Evolutionary conservation across 2,113 vertebrate species (phyloP).

Genomic region (Lagenorhynchus albirostris): DNA sequence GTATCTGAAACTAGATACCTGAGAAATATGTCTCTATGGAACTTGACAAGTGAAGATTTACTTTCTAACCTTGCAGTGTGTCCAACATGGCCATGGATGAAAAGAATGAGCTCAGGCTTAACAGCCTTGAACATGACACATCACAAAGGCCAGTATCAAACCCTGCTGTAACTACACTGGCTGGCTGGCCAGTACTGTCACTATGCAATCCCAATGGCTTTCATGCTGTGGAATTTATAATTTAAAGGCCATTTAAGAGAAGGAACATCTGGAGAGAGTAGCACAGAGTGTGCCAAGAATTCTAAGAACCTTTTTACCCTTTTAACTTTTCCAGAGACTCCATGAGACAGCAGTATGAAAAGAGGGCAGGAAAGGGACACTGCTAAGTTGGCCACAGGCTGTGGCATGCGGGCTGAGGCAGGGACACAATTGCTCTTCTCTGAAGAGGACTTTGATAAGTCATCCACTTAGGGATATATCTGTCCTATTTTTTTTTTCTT

Average conservation of each 20-base stretch:
- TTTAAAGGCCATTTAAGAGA: background rate
- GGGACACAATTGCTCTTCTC: background rate
- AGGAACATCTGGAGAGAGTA: background rate
- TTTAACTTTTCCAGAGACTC: background rate
- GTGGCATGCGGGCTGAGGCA: background rate
- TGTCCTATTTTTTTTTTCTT: background rate
- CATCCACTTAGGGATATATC: background rate
- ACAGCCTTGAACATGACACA: background rate
- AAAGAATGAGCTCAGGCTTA: background rate
- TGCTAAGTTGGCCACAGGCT: background rate
- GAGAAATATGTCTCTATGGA: background rate
- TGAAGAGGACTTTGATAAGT: conserved; percentile 7
- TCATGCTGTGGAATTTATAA: background rate
- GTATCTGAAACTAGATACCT: conserved; percentile 34
- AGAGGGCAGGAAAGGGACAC: background rate
- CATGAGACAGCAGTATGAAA: background rate
- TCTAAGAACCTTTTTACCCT: background rate
- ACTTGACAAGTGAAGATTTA: conserved; percentile 23
- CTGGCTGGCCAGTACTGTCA: background rate
- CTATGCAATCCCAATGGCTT: background rate
- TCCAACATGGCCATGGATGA: background rate
- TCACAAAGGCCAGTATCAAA: background rate
- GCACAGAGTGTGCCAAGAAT: background rate
- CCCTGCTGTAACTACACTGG: background rate
- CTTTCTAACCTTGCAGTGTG: conserved; percentile 29